A percentile compares a stretch with the other conserved stretches of the same genome.
Conservation (phyloP, 2,888 invertebrate species). For the Seira ritae region DNA sequence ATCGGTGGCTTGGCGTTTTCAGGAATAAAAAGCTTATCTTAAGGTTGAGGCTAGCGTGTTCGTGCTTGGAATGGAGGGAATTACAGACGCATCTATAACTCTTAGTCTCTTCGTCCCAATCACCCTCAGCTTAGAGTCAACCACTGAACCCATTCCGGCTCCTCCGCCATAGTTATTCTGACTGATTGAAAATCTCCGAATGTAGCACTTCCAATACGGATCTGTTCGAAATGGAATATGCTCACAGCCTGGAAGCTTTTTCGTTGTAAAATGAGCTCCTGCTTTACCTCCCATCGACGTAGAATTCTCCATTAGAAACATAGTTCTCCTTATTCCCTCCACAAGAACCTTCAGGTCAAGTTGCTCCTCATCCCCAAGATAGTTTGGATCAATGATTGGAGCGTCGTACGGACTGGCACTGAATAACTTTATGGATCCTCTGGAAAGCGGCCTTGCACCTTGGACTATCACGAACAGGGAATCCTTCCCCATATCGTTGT, state of each 20-base stretch:
- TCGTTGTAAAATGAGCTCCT: slow-evolving; percentile 55
- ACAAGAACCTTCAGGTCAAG: slow-evolving; percentile 63
- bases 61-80: slow-evolving; percentile 35
- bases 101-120: slow-evolving; percentile 62
- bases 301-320: slow-evolving; percentile 65
- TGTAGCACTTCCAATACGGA: slow-evolving; percentile 69
- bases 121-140: slow-evolving; percentile 65
- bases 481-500: slow-evolving; percentile 49
- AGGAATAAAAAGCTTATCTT: too few relatives aligned
- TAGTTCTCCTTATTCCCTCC: slow-evolving; percentile 62
- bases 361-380: slow-evolving; percentile 57
- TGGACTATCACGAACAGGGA: slow-evolving; percentile 47
- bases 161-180: too few relatives aligned
- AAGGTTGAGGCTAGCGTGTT: slow-evolving; percentile 51
- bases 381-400: slow-evolving; percentile 69
- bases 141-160: too few relatives aligned
- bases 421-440: slow-evolving; percentile 62
- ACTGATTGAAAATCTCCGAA: too few relatives aligned
- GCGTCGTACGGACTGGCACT: slow-evolving; percentile 64
- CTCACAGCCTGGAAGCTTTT: slow-evolving; percentile 66
- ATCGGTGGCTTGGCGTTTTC: too few relatives aligned
- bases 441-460: slow-evolving; percentile 49
- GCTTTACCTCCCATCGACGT: slow-evolving; percentile 50
- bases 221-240: slow-evolving; percentile 56
- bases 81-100: slow-evolving; percentile 62